A percentile compares a stretch with the other conserved stretches of the same genome.
These are phyloP conservation scores for Oscheius sp. DNA, from an alignment of 2,888 invertebrate genomes.

Conservation along the genomic window DNA sequence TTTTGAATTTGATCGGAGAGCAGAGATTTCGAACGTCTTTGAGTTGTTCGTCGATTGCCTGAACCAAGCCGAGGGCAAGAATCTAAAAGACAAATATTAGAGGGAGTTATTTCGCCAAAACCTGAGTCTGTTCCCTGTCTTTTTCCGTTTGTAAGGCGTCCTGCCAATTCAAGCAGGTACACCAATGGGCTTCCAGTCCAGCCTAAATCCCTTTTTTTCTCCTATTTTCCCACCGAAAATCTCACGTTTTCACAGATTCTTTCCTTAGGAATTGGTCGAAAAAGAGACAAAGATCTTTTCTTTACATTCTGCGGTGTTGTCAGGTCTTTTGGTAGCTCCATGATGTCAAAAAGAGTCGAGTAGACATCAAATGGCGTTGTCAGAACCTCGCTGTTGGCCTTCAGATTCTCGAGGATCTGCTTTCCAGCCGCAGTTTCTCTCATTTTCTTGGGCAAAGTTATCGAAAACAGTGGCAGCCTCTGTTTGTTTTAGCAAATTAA, in stretches of 20 bases:
- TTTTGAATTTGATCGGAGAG: conserved; percentile 72
- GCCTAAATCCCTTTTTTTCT: no score
- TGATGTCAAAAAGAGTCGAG: conserved; percentile 80
- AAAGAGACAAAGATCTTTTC: conserved; percentile 55
- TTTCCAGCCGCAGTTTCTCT: background rate
- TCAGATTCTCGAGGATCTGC: background rate
- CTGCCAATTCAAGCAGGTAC: conserved; percentile 87
- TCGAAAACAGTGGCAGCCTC: background rate
- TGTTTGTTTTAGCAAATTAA: background rate
- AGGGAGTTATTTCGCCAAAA: background rate
- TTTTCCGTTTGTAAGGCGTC: conserved; percentile 62
- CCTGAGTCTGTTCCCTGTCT: background rate
- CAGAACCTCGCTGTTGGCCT: conserved; percentile 73
- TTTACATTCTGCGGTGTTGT: conserved; percentile 9
- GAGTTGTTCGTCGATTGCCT: conserved; percentile 73
- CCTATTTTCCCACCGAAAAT: background rate
- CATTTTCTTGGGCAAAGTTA: background rate
- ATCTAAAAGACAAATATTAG: conserved; percentile 12
- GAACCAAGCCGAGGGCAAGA: conserved; percentile 72
- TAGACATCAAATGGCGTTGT: conserved; percentile 89
- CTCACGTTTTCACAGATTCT: conserved; percentile 50
- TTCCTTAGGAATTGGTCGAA: conserved; percentile 49
- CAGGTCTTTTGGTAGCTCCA: conserved; percentile 71
- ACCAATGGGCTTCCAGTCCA: conserved; percentile 93
- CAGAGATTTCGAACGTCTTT: conserved; percentile 70